Base-by-base conservation (phyloP, 2,797 vertebrate species). In the Notamacropus eugenii region DNA sequence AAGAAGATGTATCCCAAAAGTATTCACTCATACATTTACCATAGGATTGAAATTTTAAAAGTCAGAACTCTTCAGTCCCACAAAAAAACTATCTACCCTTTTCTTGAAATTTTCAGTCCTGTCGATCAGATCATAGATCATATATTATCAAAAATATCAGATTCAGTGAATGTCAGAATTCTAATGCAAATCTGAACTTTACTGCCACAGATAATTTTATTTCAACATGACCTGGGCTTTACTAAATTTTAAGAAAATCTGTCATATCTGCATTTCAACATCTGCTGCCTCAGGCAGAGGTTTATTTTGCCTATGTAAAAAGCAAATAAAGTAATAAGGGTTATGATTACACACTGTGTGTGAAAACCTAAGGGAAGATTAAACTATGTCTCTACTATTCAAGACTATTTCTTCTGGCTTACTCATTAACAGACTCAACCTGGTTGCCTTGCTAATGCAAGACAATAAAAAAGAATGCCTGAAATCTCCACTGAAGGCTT, bases 61-160 rank as follows among this genome's bases (percentile, higher is more conserved):
- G 90, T 94, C 28, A 8, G 34, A 95, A 96, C 29, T 87, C 29
- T 95, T 92, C 93, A 90, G 90, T 29, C 55, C 31, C 74, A 91
- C 22, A 31, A 96, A 92, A 96, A 91, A 96, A 54, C 12, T 90
- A 11, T 59, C 54, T 46, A 52, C 40, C 92, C 24, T 54, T 74
- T 57, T 52, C 87, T 74, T 92, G 10, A 90, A 67, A 95, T 55
- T 92, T 55, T 46, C 1, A 87, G 40, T 2, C 58, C 90, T 94
- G 56, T 93, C 31, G 2, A 90, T 95, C 92, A 94, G 62, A 94
- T 74, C 62, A 93, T 82, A 97, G 91, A 52, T 52, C 52, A 52
- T 8, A 52, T 52, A 52, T 52, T 52, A 52, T 52, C 52, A 52
- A 52, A 52, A 52, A 52, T 52, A 52, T 52, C 55, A 27, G 54